These are phyloP conservation scores for Ischnura elegans DNA, from an alignment of 2,888 invertebrate genomes.

Conservation along the genomic window DNA sequence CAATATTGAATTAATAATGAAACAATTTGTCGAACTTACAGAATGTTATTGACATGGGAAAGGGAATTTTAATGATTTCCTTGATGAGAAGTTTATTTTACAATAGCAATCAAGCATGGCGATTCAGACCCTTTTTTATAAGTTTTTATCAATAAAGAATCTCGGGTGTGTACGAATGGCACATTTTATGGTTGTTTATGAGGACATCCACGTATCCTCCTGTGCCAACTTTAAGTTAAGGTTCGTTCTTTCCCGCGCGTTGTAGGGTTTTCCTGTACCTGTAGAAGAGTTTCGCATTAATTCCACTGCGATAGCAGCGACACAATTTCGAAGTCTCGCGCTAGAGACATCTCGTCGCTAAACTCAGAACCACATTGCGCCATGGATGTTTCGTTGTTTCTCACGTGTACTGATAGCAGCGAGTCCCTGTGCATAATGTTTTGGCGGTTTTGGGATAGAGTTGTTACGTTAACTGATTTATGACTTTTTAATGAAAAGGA, in stretches of 20 bases:
- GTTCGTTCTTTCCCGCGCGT: background rate
- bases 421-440: background rate
- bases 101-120: no score
- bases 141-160: no score
- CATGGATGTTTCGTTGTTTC: background rate
- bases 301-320: background rate
- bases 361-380: background rate
- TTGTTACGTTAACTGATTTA: background rate
- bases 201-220: no score
- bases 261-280: background rate
- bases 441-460: background rate
- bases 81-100: no score
- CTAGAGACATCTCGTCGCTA: background rate
- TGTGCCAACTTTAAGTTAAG: background rate
- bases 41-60: no score
- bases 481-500: background rate
- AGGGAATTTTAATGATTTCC: no score
- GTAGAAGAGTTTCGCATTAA: background rate
- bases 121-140: no score
- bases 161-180: no score
- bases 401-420: constrained; percentile 42
- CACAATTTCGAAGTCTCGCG: background rate
- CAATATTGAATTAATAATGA: no score
- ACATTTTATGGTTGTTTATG: no score
- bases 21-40: no score